Evolutionary conservation across 2,888 invertebrate genomes (phyloP), one percentile per base, ranked within the genome.

Genomic region (Teleogryllus oceanicus): DNA sequence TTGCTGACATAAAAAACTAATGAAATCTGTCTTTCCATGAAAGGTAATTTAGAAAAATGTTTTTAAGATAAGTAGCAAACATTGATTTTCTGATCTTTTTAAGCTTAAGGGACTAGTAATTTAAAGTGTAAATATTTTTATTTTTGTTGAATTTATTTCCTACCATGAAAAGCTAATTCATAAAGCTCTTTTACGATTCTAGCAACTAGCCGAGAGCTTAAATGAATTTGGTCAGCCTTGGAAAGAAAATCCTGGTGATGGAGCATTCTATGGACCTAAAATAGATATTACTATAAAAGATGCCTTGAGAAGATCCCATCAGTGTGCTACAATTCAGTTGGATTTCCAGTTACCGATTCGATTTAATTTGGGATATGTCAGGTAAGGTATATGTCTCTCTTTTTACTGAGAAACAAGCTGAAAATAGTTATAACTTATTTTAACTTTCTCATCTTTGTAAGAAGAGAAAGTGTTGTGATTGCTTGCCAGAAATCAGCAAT

Each of bases 211-310:
- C 74, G 94, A 96, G 49, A 95, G 96, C 79, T 90, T 99, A 75
- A 91, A 98, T 85, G 91, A 90, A 80, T 97, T 96, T 87, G 97
- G 96, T 1, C 88, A 91, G 84, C 92, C 94, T 1, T 99, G 98
- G 98, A 93, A 92, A 81, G 88, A 96, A 83, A 99, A 98, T 88
- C 95, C 95, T 0, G 93, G 95, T 0, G 99, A 99, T 88, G 99
- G 99, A 1, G 99, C 99, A 0, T 99, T 99, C 89, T 99, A 99
- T 88, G 99, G 99, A 0, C 99, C 99, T 0, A 99, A 99, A 90
- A 98, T 99, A 84, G 99, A 99, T 88, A 98, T 99, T 86, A 97
- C 96, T 0, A 96, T 99, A 83, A 92, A 90, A 87, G 99, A 99
- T 88, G 99, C 99, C 0, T 88, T 99, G 81, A 92, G 92, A 83